Base-by-base conservation (phyloP, 1,140 invertebrate species). In the Papilio xuthus region DNA sequence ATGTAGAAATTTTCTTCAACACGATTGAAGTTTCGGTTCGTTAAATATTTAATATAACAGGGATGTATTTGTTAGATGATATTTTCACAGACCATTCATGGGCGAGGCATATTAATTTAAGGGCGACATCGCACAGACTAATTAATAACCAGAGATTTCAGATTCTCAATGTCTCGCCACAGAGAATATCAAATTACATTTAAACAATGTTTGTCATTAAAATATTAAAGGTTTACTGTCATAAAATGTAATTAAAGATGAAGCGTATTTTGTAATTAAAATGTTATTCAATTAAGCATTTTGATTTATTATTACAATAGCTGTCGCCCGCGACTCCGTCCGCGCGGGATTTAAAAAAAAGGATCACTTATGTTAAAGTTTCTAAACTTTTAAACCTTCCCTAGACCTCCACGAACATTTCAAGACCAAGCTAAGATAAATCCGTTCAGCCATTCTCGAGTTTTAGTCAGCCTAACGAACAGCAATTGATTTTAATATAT, bases 1-100 rank as follows among this genome's bases (percentile, higher is more conserved):
- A 75, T 26, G 72, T 75, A 75, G 72, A 74, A 74, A 74, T 74
- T 74, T 53, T 47, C 72, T 44, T 28, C 44, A 73, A 42, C 41
- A 13, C 23, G 23, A 74, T 20, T 53, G 20, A 53, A 75, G 72
- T 37, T 15, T 23, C 28, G 47, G 44, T 47, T 75, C 47, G 26
- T 75, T 75, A 73, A 73, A 50, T 73, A 20, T 53, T 72, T 28
- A 56, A n/a, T 23, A n/a, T 23, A 15, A 72, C 71, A 26, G 42
- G 23, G 44, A 47, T 44, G 44, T 72, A 20, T 72, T n/a, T 41
- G 32, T 41, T 32, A 20, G n/a, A 2, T 71, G 32, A 71, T 42
- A 71, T 67, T 67, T 67, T 28, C 60, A 28, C 13, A 67, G 13
- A 32, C 26, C 20, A 67, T 28, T 67, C 12, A 67, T 67, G 15